A percentile compares a stretch with the other conserved stretches of the same genome.
phyloP scores from a whole-genome alignment of 2,888 invertebrate species.

The Salpingus planirostris region DNA sequence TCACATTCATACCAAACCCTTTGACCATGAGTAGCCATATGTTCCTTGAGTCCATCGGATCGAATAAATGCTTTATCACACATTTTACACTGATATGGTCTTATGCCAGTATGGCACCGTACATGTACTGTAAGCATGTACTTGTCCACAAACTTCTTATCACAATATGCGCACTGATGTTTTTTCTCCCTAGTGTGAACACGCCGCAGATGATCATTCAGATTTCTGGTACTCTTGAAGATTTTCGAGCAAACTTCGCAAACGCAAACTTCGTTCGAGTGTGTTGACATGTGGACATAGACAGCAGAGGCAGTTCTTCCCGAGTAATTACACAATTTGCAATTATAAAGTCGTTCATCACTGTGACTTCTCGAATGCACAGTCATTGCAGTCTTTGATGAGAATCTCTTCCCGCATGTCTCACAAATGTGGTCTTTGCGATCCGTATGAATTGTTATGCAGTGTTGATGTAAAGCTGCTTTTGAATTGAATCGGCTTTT shows the following conservation, averaged over 20 bases:
- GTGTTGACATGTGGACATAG: conserved; percentile 31
- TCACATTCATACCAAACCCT: conserved; percentile 24
- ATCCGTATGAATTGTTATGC: conserved; percentile 28
- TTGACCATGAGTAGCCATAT: conserved; percentile 25
- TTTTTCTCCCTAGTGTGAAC: conserved; percentile 28
- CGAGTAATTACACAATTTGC: conserved; percentile 27
- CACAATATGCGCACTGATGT: conserved; percentile 28
- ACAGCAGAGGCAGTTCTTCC: conserved; percentile 32
- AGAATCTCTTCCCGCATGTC: conserved; percentile 29
- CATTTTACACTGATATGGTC: conserved; percentile 27
- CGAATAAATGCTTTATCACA: conserved; percentile 30
- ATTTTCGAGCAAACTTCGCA: conserved; percentile 31
- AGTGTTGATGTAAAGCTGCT: conserved; percentile 26
- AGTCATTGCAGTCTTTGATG: conserved; percentile 25
- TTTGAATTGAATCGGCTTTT: too few relatives aligned
- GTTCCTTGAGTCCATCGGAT: conserved; percentile 30
- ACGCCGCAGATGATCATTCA: conserved; percentile 28
- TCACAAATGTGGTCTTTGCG: conserved; percentile 31
- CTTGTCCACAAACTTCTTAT: conserved; percentile 29
- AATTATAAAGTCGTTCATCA: conserved; percentile 26
- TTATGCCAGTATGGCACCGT: conserved; percentile 28
- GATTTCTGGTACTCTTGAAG: conserved; percentile 29
- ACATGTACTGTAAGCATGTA: conserved; percentile 29
- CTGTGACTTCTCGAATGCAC: conserved; percentile 29
- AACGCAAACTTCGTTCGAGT: conserved; percentile 26